Evolutionary conservation across 2,797 vertebrate genomes (phyloP).

Genomic region (Lycodopsis pacificus): DNA sequence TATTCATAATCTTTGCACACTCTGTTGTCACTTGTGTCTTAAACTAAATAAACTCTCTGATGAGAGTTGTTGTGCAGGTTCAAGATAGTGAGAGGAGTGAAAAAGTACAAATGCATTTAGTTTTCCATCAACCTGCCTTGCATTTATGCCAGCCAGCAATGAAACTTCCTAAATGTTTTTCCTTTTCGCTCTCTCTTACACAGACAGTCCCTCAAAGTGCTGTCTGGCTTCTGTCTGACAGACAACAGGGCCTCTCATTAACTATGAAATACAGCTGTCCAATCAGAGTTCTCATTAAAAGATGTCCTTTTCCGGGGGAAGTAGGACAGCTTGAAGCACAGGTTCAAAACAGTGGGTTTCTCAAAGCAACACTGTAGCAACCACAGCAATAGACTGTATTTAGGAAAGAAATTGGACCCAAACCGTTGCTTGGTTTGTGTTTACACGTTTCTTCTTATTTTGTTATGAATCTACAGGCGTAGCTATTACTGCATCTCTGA

Average conservation of each 20-base stretch:
- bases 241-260: constrained; percentile 61
- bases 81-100: constrained; percentile 29
- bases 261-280: constrained; percentile 55
- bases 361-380: constrained; percentile 17
- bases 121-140: constrained; percentile 42
- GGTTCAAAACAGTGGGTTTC: constrained; percentile 47
- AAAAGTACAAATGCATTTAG: constrained; percentile 10
- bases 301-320: constrained; percentile 53
- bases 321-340: constrained; percentile 57
- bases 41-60: constrained; percentile 24
- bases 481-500: constrained; percentile 7
- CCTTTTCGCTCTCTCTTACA: not conserved
- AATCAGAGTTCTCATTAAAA: constrained; percentile 74
- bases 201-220: constrained; percentile 12
- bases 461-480: constrained; percentile 21
- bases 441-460: not conserved
- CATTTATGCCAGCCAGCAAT: constrained; percentile 23
- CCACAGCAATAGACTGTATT: not conserved
- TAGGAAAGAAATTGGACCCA: not conserved
- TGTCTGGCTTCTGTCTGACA: constrained; percentile 51
- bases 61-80: constrained; percentile 34
- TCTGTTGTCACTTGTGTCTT: constrained; percentile 7
- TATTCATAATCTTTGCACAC: constrained; percentile 16
- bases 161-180: constrained; percentile 35
- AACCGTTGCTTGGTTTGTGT: constrained; percentile 10